phyloP scores from a whole-genome alignment of 2,888 invertebrate species.

The Nomada fabriciana region DNA sequence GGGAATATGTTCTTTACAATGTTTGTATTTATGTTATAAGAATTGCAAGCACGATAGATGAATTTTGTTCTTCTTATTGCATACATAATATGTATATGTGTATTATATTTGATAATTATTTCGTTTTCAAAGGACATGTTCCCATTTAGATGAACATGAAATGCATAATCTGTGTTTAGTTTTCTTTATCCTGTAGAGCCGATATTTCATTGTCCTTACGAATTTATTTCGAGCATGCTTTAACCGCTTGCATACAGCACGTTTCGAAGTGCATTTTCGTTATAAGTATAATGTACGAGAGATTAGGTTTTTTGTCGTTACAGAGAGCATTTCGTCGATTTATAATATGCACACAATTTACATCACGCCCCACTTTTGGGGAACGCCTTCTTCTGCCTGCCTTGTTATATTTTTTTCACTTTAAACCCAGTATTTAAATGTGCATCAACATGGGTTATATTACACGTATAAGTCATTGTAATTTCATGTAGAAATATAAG shows the following conservation, averaged over 20 bases:
- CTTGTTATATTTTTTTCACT: constrained; percentile 22
- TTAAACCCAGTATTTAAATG: background rate
- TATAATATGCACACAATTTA: constrained; percentile 26
- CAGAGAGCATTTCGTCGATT: constrained; percentile 34
- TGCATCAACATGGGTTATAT: constrained; percentile 12
- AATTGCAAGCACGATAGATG: background rate
- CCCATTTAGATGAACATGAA: constrained; percentile 60
- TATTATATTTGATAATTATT: background rate
- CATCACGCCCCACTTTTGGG: constrained; percentile 4
- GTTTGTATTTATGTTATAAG: background rate
- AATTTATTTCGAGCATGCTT: constrained; percentile 79
- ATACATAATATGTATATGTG: background rate
- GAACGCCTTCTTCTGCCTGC: constrained; percentile 18
- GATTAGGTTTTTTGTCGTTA: constrained; percentile 24
- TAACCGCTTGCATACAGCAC: constrained; percentile 76
- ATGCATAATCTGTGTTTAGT: constrained; percentile 70
- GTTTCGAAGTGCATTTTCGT: constrained; percentile 54
- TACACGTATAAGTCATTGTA: constrained; percentile 8
- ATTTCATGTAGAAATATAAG: constrained; percentile 15
- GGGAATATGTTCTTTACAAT: constrained; percentile 62
- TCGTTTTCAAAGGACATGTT: constrained; percentile 63
- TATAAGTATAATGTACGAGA: constrained; percentile 32
- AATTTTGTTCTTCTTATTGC: background rate
- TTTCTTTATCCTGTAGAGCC: constrained; percentile 74
- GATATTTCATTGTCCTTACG: constrained; percentile 75